Evolutionary conservation across 2,113 vertebrate species (phyloP), one percentile per base, ranked within the genome.

Genomic region (Australoheros scitulus): DNA sequence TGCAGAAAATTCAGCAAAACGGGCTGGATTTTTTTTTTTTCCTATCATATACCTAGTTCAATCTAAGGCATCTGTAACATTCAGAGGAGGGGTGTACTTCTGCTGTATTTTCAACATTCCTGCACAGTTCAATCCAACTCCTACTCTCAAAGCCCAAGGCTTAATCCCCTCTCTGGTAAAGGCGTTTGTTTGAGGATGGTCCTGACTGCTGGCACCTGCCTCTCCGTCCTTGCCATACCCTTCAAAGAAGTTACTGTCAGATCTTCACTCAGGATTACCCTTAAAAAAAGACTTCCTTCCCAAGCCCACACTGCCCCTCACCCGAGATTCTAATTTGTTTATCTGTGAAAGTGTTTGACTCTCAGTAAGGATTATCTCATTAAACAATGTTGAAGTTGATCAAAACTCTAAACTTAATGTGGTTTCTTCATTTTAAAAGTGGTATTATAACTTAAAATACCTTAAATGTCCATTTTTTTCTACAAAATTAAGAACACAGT

Each of bases 141-240:
- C 91, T 86, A 79, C 89, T 92, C 92, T 81, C 91, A 93, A 88
- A 93, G 90, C 93, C 90, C 47, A 24, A 91, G 85, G 82, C 90
- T 91, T 95, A 95, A 93, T 95, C 94, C 90, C 86, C 84, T 92
- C 84, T 63, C 84, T 63, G 70, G 92, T 70, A 87, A 92, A 91
- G 87, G 80, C 81, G 77, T 93, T 92, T 94, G 88, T 94, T 92
- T 94, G 93, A 92, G 91, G 91, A 92, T 84, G 65, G 86, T 87
- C 89, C 85, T 92, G 76, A 85, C 92, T 57, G 32, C 88, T 77
- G 88, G 82, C 80, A n/a, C 84, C 80, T 24, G 61, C 78, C 89
- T 87, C 83, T 78, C 77, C 22, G 93, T 94, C 94, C 94, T 95
- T 95, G 91, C 85, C 41, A 18, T 81, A 92, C 78, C 92, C 93